A percentile compares a stretch with the other conserved stretches of the same genome.
phyloP scores from a whole-genome alignment of 2,888 invertebrate genomes.

The Escarpia spicata region DNA sequence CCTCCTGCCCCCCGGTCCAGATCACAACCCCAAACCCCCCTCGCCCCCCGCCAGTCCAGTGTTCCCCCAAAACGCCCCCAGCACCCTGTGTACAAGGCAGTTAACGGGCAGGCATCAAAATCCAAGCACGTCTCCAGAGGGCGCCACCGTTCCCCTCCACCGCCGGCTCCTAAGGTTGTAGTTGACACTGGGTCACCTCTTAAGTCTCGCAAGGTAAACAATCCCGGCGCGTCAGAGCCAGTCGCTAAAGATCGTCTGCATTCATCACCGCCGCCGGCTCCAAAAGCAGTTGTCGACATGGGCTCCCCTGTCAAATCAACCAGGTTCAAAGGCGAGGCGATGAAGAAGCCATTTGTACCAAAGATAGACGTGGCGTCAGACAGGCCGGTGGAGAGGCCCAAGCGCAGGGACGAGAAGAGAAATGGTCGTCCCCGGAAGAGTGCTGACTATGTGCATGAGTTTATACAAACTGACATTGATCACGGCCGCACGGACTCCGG shows the following conservation, averaged over 20 bases:
- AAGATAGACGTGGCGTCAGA: slow-evolving; percentile 21
- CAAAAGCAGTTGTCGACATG: slow-evolving; percentile 26
- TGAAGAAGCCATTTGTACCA: slow-evolving; percentile 13
- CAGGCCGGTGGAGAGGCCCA: neutral
- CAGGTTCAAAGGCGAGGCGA: neutral
- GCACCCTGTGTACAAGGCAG: neutral
- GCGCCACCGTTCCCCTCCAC: neutral
- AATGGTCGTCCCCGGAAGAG: neutral
- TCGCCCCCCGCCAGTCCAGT: slow-evolving; percentile 40
- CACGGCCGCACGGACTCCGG: slow-evolving; percentile 52
- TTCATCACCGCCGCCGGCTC: slow-evolving; percentile 24
- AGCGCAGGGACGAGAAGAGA: neutral
- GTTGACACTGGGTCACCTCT: slow-evolving; percentile 29
- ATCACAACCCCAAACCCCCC: slow-evolving; percentile 40
- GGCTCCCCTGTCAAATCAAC: slow-evolving; percentile 25
- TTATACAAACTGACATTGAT: slow-evolving; percentile 56
- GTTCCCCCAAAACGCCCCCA: slow-evolving; percentile 22
- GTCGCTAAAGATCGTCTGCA: slow-evolving; percentile 26
- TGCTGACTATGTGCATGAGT: slow-evolving; percentile 50
- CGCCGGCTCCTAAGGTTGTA: slow-evolving; percentile 30
- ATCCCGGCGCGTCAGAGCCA: neutral
- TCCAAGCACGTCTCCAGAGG: slow-evolving; percentile 29
- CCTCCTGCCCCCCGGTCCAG: slow-evolving; percentile 40
- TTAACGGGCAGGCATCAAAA: neutral
- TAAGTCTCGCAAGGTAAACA: neutral